These are phyloP conservation scores for Xiphophorus hellerii DNA, from an alignment of 2,113 vertebrate genomes.

Conservation along the genomic window DNA sequence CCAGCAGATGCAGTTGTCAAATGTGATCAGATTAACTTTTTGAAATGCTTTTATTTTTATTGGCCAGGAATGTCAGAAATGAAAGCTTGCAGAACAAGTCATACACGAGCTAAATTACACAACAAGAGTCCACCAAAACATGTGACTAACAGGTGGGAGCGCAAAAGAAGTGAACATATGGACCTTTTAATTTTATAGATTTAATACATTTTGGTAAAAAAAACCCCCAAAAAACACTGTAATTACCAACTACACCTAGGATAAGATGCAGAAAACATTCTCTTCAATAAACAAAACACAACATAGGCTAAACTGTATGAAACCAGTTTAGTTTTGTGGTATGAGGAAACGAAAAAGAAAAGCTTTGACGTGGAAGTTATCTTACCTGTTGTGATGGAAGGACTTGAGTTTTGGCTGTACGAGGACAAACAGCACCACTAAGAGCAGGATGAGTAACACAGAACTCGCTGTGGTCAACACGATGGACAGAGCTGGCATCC, in stretches of 20 bases:
- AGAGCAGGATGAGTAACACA: conserved; percentile 91
- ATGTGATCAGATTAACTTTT: conserved; percentile 7
- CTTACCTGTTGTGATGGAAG: conserved; percentile 96
- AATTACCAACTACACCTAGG: too few relatives aligned
- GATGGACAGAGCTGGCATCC: conserved; percentile 91
- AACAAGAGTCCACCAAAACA: conserved; percentile 7
- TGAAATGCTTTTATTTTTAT: conserved; percentile 27
- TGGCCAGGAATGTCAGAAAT: conserved; percentile 26
- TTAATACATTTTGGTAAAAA: background rate
- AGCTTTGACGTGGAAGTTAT: background rate
- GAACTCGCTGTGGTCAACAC: conserved; percentile 95
- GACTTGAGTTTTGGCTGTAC: conserved; percentile 98
- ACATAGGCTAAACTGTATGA: background rate
- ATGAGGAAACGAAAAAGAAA: background rate
- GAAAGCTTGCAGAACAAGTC: conserved; percentile 36
- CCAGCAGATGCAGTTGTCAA: background rate
- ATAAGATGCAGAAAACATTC: background rate
- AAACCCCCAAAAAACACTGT: background rate
- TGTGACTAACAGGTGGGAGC: conserved; percentile 7
- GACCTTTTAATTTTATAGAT: background rate
- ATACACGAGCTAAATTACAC: background rate
- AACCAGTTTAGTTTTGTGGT: background rate
- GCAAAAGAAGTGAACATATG: background rate
- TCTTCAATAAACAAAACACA: too few relatives aligned
- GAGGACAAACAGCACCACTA: conserved; percentile 96